phyloP scores from a whole-genome alignment of 2,113 vertebrate genomes.

The Pampusana beccarii region DNA sequence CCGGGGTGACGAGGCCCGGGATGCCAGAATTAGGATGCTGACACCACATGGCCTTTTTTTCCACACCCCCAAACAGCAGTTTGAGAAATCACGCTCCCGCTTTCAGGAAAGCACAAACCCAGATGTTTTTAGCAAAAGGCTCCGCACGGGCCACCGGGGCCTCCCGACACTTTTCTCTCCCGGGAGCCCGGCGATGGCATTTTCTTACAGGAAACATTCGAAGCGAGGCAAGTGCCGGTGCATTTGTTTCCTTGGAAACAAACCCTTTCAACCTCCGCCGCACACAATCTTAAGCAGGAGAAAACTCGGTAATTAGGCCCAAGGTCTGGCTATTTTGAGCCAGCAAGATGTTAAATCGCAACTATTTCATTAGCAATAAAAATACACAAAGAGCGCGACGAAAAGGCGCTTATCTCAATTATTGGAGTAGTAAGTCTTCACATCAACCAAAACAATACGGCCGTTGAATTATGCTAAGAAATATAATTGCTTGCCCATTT shows the following conservation, averaged over 20 bases:
- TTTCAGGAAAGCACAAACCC: background rate
- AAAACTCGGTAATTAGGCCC: slow-evolving; percentile 62
- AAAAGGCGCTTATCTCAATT: background rate
- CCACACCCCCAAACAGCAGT: background rate
- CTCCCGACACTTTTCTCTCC: slow-evolving; percentile 3
- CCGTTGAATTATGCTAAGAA: background rate
- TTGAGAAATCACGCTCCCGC: background rate
- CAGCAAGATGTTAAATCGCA: slow-evolving; percentile 44
- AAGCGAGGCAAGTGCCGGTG: slow-evolving; percentile 42
- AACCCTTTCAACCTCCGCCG: slow-evolving; percentile 71
- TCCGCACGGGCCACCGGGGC: background rate
- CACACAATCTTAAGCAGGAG: slow-evolving; percentile 58
- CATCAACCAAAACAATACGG: slow-evolving; percentile 13
- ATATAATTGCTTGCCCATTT: background rate
- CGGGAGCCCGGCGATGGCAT: slow-evolving; percentile 50
- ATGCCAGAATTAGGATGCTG: too few species aligned
- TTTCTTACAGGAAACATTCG: slow-evolving; percentile 60
- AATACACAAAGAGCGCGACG: background rate
- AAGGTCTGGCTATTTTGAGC: slow-evolving; percentile 71
- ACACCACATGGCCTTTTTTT: background rate
- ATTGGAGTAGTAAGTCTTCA: slow-evolving; percentile 20
- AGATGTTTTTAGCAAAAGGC: background rate
- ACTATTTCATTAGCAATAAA: slow-evolving; percentile 30
- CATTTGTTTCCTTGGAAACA: slow-evolving; percentile 84
- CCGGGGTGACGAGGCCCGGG: background rate